Evolutionary conservation across 2,797 vertebrate genomes (phyloP).

Genomic region (Danio tinwini): DNA sequence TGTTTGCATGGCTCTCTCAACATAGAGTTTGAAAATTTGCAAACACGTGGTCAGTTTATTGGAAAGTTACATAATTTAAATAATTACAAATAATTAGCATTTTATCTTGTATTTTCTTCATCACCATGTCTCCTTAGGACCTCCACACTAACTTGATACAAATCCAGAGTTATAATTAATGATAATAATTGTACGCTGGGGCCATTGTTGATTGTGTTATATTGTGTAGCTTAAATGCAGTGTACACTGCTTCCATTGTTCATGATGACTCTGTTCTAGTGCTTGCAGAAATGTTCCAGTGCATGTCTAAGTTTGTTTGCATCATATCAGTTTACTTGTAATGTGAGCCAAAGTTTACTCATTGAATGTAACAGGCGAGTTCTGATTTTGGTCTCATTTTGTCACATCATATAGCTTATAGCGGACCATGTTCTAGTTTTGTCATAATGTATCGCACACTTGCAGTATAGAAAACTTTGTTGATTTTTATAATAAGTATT

Average conservation of each 20-base stretch:
- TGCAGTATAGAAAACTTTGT: not conserved
- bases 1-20: too few relatives aligned
- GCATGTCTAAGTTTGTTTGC: constrained; percentile 20
- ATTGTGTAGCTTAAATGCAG: constrained; percentile 7
- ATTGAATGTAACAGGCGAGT: not conserved
- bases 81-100: too few relatives aligned
- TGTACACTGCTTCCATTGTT: not conserved
- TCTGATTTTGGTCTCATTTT: not conserved
- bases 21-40: too few relatives aligned
- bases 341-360: not conserved
- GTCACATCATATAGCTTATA: not conserved
- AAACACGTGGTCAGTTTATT: too few relatives aligned
- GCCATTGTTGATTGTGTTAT: not conserved
- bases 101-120: too few relatives aligned
- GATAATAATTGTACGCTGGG: too few relatives aligned
- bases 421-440: not conserved
- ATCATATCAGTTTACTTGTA: not conserved
- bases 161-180: not conserved
- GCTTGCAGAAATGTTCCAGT: constrained; percentile 1
- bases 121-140: too few relatives aligned
- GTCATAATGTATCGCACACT: not conserved
- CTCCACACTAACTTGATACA: not conserved
- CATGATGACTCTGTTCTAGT: constrained; percentile 2
- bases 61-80: too few relatives aligned
- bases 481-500: not conserved